Evolutionary conservation across 1,140 invertebrate species (phyloP).

Genomic region (Chrysopa pallens): DNA sequence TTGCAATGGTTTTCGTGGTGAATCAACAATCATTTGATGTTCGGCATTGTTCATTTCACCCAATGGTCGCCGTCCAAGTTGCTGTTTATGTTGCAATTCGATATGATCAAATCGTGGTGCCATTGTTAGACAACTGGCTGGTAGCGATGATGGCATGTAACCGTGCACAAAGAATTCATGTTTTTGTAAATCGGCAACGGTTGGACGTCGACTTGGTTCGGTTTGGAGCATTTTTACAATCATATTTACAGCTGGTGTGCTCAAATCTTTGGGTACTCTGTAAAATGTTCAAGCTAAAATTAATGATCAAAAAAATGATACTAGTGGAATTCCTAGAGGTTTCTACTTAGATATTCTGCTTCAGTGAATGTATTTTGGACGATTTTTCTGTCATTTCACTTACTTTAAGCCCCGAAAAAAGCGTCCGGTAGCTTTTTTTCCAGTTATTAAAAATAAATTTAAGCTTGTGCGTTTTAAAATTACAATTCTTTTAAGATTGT

Average conservation of each 20-base stretch:
- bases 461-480: too few relatives aligned
- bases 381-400: too few relatives aligned
- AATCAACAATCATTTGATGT: background rate
- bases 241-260: conserved; percentile 52
- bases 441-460: too few relatives aligned
- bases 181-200: conserved; percentile 52
- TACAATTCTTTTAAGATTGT: too few relatives aligned
- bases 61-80: conserved; percentile 42
- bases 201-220: conserved; percentile 63
- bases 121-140: conserved; percentile 78
- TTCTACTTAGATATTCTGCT: too few relatives aligned
- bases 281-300: too few relatives aligned
- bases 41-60: conserved; percentile 38
- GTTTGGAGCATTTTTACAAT: conserved; percentile 71
- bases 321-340: too few relatives aligned
- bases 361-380: too few relatives aligned
- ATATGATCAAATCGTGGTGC: conserved; percentile 68
- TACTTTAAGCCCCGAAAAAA: too few relatives aligned
- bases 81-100: conserved; percentile 26
- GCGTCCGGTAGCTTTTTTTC: too few relatives aligned
- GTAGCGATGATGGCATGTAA: conserved; percentile 65
- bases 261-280: conserved; percentile 52
- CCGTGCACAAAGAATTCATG: conserved; percentile 51
- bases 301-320: too few relatives aligned
- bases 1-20: conserved; percentile 9